Percentiles rank a stretch among this genome's conserved stretches.
Conservation (phyloP, 2,797 vertebrate genomes). For the Chrysocyon brachyurus region DNA sequence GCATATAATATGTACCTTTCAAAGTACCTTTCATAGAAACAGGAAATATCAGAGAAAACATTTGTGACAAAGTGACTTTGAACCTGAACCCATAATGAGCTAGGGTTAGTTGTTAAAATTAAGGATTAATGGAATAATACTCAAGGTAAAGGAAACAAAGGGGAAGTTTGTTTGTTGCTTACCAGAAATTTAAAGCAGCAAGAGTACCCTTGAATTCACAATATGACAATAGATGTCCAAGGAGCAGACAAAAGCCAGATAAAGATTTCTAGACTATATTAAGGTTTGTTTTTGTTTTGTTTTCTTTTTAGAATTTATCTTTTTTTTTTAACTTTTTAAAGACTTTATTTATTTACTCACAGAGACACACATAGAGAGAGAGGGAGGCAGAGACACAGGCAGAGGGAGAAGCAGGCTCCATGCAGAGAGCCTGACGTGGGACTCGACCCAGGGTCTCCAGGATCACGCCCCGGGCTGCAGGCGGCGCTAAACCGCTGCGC, state of each 20-base stretch:
- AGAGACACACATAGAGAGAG: too few relatives aligned
- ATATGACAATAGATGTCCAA: background rate
- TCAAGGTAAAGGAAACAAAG: background rate
- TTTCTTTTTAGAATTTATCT: background rate
- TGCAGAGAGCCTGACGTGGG: too few relatives aligned
- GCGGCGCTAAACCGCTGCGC: too few relatives aligned
- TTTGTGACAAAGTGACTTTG: background rate
- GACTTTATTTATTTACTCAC: too few relatives aligned
- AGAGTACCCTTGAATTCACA: background rate
- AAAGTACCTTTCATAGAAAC: background rate
- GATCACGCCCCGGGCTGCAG: too few relatives aligned
- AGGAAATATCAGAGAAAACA: background rate
- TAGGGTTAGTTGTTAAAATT: background rate
- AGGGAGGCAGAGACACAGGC: too few relatives aligned
- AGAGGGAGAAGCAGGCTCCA: too few relatives aligned
- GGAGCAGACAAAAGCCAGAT: background rate
- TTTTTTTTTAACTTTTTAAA: too few relatives aligned
- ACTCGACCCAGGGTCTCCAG: too few relatives aligned
- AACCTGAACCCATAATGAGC: background rate
- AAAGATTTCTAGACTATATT: background rate
- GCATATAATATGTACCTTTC: background rate
- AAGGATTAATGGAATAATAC: background rate
- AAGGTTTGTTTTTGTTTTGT: background rate
- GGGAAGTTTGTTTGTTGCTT: background rate
- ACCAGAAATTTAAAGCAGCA: background rate